Evolutionary conservation across 1,140 invertebrate genomes (phyloP), one percentile per base, ranked within the genome.

Genomic region (Vanessa atalanta): DNA sequence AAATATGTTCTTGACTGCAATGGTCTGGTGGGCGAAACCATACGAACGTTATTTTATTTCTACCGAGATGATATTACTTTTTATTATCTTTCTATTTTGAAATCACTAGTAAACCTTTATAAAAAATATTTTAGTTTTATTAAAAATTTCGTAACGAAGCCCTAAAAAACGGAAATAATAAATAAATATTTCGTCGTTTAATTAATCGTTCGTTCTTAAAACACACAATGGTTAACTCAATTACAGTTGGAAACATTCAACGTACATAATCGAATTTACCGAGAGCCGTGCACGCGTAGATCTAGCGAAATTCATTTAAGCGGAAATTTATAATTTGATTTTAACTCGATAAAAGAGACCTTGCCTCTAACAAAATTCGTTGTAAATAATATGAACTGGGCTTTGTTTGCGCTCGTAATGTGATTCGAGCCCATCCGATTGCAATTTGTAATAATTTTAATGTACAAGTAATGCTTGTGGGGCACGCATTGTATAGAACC

Each of bases 361-460:
- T 72, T 69, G 70, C 65, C 73, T 77, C 78, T 84, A 88, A 84
- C 79, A 84, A 79, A 77, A 90, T 90, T 84, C 72, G 71, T 66
- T 79, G 75, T 79, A 82, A 84, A 85, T 84, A 84, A 79, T 76
- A 76, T 71, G 78, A 71, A 80, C 65, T 68, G 72, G 55, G 61
- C 72, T 82, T 85, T 87, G 83, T 86, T 86, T 84, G 83, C 65
- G 68, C 61, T 60, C 70, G 72, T 86, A 85, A 87, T 85, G 85
- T 79, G 83, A 84, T 90, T 88, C 84, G 83, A 80, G 78, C 84
- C 86, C 84, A 89, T 90, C 81, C 79, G 80, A 87, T 86, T 74
- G 78, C 84, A 84, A 91, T 89, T 90, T 91, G 88, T 89, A 89
- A 91, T 88, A 85, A 90, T 87, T 89, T 88, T 86, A 89, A 91